Conservation (phyloP, 2,888 invertebrate species). For the Ectemnius continuus region DNA sequence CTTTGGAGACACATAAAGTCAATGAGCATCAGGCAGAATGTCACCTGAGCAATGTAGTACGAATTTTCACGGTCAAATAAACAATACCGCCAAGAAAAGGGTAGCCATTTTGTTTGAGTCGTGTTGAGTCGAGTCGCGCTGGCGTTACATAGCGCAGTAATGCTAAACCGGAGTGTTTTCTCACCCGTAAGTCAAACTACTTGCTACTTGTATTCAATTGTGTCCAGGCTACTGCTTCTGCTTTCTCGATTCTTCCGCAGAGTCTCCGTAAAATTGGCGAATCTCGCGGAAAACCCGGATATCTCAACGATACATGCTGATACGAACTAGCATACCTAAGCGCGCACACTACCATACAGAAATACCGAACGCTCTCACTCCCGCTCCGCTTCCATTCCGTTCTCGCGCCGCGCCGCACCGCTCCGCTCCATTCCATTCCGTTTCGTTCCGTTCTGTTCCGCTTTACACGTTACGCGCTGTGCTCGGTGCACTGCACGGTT, state of each 20-base stretch:
- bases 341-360: slow-evolving; percentile 57
- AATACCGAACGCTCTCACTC: background rate
- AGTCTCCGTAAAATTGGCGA: slow-evolving; percentile 42
- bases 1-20: no score
- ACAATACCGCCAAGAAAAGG: slow-evolving; percentile 61
- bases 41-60: no score
- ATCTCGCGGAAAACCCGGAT: slow-evolving; percentile 35
- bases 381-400: no score
- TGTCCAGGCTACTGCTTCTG: background rate
- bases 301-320: slow-evolving; percentile 62
- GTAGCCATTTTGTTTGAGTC: slow-evolving; percentile 70
- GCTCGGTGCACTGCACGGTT: background rate
- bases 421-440: no score
- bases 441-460: no score
- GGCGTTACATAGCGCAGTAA: slow-evolving; percentile 41
- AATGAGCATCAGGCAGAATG: no score
- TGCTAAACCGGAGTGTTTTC: slow-evolving; percentile 31
- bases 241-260: slow-evolving; percentile 10
- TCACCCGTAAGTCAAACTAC: slow-evolving; percentile 19
- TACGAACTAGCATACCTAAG: slow-evolving; percentile 53
- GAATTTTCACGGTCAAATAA: slow-evolving; percentile 58
- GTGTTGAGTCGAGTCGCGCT: background rate
- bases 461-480: no score
- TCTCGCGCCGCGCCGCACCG: background rate
- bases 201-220: background rate